These are phyloP conservation scores for Grammomys surdaster DNA, from an alignment of 2,113 vertebrate genomes.

Conservation along the genomic window DNA sequence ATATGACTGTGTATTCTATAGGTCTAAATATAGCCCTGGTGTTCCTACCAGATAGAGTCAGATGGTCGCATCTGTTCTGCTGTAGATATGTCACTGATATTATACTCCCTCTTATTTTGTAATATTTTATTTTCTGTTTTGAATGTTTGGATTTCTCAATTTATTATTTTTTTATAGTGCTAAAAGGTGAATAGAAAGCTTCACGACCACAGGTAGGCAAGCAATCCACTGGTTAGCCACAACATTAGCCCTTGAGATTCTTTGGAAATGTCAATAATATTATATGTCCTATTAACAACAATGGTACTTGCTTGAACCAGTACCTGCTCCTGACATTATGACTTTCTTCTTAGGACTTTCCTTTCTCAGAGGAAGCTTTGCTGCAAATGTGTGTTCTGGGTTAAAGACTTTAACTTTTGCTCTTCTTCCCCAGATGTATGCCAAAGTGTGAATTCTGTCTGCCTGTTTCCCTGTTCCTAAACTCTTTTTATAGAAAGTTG, in stretches of 20 bases:
- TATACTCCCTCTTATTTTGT: conserved; percentile 86
- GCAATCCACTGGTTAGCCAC: not conserved
- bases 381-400: not conserved
- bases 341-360: not conserved
- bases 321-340: not conserved
- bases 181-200: too few relatives aligned
- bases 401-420: not conserved
- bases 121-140: conserved; percentile 41
- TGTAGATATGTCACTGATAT: conserved; percentile 84
- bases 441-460: not conserved
- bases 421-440: not conserved
- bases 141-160: not conserved
- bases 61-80: conserved; percentile 82
- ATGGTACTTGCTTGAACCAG: not conserved
- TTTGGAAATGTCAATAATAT: not conserved
- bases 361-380: not conserved
- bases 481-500: not conserved
- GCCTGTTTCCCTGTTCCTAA: not conserved
- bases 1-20: conserved; percentile 91
- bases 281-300: conserved; percentile 13
- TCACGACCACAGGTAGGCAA: not conserved
- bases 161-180: not conserved
- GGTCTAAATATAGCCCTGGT: conserved; percentile 89
- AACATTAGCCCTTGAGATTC: not conserved
- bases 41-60: conserved; percentile 86